phyloP scores from a whole-genome alignment of 2,888 invertebrate genomes.

The Alloplasta piceator region DNA sequence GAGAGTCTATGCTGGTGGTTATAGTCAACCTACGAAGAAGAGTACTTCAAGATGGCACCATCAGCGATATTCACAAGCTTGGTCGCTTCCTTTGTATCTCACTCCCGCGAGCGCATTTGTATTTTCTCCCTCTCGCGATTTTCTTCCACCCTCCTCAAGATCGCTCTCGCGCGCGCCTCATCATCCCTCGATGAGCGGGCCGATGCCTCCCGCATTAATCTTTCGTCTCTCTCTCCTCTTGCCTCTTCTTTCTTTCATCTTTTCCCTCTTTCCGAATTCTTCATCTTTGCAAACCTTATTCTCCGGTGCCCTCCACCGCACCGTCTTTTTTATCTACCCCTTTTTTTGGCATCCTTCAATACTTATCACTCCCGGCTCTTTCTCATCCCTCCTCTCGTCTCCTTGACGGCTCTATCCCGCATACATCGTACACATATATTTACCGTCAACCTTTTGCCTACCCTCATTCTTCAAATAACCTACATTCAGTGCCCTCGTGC shows the following conservation, averaged over 20 bases:
- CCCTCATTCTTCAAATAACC: conserved; percentile 71
- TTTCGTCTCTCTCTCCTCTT: not conserved
- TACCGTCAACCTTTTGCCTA: conserved; percentile 66
- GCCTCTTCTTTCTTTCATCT: conserved; percentile 24
- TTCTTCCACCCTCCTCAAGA: not conserved
- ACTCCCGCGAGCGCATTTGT: conserved; percentile 33
- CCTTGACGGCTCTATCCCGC: not conserved
- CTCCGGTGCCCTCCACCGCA: not conserved
- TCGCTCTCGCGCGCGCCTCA: conserved; percentile 32
- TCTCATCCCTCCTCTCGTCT: conserved; percentile 2
- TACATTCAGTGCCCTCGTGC: conserved; percentile 68
- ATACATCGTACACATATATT: conserved; percentile 3
- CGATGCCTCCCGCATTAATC: not conserved
- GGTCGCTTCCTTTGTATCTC: conserved; percentile 63
- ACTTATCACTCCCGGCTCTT: conserved; percentile 43
- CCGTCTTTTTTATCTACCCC: conserved; percentile 13
- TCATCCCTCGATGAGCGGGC: conserved; percentile 27
- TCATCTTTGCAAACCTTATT: conserved; percentile 24
- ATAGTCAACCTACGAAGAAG: conserved; percentile 62
- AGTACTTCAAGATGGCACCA: conserved; percentile 75
- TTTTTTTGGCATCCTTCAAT: conserved; percentile 23
- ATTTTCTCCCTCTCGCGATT: conserved; percentile 41
- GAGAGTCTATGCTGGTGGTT: conserved; percentile 64
- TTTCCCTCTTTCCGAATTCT: conserved; percentile 27
- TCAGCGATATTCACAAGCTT: conserved; percentile 79